Evolutionary conservation across 2,888 invertebrate genomes (phyloP).

Genomic region (Ophion costatus): DNA sequence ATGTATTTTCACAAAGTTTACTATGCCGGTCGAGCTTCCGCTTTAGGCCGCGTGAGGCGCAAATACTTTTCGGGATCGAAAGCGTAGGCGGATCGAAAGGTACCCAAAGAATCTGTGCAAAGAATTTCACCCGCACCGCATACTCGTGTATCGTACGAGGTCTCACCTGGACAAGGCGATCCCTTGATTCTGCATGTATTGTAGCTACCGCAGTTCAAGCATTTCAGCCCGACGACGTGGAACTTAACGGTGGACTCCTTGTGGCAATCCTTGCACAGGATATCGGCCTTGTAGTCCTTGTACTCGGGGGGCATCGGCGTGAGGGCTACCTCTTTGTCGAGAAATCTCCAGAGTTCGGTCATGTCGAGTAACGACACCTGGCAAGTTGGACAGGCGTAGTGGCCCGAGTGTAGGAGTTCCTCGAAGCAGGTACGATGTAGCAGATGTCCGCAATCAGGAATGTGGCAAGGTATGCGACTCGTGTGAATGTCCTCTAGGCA

Average conservation of each 20-base stretch:
- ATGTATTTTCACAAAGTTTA: no score
- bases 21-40: no score
- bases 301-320: conserved; percentile 95
- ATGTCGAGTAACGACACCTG: conserved; percentile 95
- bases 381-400: conserved; percentile 95
- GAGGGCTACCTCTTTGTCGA: conserved; percentile 92
- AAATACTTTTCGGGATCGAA: no score
- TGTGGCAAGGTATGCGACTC: conserved; percentile 94
- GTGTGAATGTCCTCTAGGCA: conserved; percentile 96
- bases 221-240: conserved; percentile 95
- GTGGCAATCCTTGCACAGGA: conserved; percentile 96
- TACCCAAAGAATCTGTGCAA: background rate
- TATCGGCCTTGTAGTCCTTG: conserved; percentile 91
- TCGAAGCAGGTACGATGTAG: conserved; percentile 94
- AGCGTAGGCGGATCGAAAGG: no score
- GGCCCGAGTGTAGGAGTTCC: conserved; percentile 90
- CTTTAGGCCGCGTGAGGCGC: no score
- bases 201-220: conserved; percentile 94
- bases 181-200: conserved; percentile 93
- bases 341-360: conserved; percentile 92
- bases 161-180: conserved; percentile 83
- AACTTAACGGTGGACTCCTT: conserved; percentile 93
- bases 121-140: background rate
- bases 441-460: conserved; percentile 95
- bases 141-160: background rate